Percentiles rank a stretch among this genome's conserved stretches.
phyloP scores from a whole-genome alignment of 2,113 vertebrate species.

The Aphelocoma coerulescens region DNA sequence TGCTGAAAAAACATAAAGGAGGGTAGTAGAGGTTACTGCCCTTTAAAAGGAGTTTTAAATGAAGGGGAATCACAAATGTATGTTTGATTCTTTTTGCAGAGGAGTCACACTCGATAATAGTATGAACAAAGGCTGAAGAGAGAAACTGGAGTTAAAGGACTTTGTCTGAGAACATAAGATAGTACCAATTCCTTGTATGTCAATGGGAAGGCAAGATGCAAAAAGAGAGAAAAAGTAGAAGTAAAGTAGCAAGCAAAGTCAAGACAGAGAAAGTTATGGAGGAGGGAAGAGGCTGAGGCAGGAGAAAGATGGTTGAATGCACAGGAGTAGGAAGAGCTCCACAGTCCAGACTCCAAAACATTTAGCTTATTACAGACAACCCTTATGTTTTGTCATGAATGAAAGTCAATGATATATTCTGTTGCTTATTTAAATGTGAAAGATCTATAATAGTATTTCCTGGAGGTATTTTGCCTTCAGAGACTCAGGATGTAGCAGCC shows the following conservation, averaged over 20 bases:
- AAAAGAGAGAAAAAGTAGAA: not conserved
- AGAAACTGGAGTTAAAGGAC: not conserved
- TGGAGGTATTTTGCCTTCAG: not conserved
- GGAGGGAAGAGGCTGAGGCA: not conserved
- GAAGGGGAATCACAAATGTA: not conserved
- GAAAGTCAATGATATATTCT: not conserved
- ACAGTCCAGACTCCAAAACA: not conserved
- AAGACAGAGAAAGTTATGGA: not conserved
- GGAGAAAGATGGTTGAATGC: not conserved
- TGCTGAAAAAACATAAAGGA: not conserved
- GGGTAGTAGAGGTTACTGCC: not conserved
- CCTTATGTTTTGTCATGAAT: not conserved
- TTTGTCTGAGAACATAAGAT: not conserved
- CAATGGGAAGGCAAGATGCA: not conserved
- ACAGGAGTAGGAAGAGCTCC: not conserved
- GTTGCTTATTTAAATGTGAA: conserved; percentile 3
- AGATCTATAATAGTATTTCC: not conserved
- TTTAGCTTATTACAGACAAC: not conserved
- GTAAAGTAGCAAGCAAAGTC: not conserved
- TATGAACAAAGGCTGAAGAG: not conserved
- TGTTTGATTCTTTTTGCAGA: not conserved
- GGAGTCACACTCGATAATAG: not conserved
- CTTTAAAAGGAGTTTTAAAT: not conserved
- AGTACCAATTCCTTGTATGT: not conserved
- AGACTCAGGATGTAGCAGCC: not conserved